These are phyloP conservation scores for Hipposideros larvatus DNA, from an alignment of 2,797 vertebrate genomes.

Conservation along the genomic window DNA sequence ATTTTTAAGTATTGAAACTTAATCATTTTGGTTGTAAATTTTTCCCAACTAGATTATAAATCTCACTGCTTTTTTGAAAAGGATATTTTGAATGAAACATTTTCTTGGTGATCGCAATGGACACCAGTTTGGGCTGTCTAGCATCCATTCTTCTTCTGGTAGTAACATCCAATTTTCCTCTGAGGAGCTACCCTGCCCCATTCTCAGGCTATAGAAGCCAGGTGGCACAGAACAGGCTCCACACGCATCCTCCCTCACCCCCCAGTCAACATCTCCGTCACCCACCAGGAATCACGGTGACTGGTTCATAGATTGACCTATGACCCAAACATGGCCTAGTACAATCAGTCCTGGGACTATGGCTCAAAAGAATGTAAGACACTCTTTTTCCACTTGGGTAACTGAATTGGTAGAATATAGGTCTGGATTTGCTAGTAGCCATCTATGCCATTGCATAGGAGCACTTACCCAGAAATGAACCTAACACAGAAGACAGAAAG, in stretches of 20 bases:
- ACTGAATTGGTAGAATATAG: neutral
- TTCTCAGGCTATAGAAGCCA: neutral
- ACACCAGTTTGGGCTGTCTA: neutral
- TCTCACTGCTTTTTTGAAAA: constrained; percentile 25
- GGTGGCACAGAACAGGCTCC: neutral
- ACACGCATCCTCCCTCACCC: neutral
- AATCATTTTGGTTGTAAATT: constrained; percentile 55
- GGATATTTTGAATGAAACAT: constrained; percentile 47
- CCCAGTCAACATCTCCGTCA: neutral
- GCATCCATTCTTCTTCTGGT: neutral
- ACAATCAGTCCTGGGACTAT: neutral
- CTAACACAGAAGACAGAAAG: constrained; percentile 30
- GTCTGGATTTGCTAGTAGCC: constrained; percentile 6
- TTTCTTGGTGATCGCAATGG: constrained; percentile 18
- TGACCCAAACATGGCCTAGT: neutral
- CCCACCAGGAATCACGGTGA: neutral
- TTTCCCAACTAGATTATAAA: constrained; percentile 57
- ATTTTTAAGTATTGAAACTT: constrained; percentile 40
- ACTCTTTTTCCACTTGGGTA: neutral
- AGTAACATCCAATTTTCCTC: constrained; percentile 40
- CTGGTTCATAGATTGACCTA: neutral
- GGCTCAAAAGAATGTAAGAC: neutral
- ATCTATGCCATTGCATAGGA: neutral
- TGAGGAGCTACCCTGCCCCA: neutral
- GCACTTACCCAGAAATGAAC: constrained; percentile 45